A percentile compares a stretch with the other conserved stretches of the same genome.
Evolutionary conservation across 2,113 vertebrate species (phyloP).

Genomic region (Dolichallabes microphthalmus): DNA sequence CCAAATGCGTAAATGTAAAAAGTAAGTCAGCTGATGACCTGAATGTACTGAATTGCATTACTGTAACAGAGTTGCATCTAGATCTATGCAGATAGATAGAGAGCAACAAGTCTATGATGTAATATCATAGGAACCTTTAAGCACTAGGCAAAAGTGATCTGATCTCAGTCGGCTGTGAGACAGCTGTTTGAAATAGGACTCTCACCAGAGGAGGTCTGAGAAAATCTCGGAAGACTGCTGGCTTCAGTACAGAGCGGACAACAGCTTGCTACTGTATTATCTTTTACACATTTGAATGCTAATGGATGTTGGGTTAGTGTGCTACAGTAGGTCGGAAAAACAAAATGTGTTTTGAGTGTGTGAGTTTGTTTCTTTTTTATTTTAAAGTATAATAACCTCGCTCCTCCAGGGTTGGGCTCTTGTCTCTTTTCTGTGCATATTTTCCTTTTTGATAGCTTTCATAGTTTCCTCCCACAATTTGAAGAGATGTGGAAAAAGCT

Average conservation of each 20-base stretch:
- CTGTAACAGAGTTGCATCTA: constrained; percentile 19
- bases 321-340: constrained; percentile 52
- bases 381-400: too few species aligned
- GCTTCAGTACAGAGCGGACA: constrained; percentile 61
- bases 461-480: too few species aligned
- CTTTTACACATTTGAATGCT: constrained; percentile 79
- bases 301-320: constrained; percentile 67
- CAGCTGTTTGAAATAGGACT: constrained; percentile 14
- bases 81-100: background rate
- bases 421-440: too few species aligned
- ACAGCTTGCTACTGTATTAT: constrained; percentile 65
- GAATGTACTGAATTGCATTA: too few species aligned
- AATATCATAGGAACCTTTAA: constrained; percentile 29
- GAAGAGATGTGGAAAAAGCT: too few species aligned
- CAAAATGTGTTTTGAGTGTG: constrained; percentile 54
- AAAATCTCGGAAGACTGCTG: constrained; percentile 56
- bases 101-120: background rate
- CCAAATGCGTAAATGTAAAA: too few species aligned
- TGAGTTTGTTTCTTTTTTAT: constrained; percentile 55
- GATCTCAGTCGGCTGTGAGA: constrained; percentile 4
- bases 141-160: background rate
- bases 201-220: constrained; percentile 1
- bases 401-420: too few species aligned
- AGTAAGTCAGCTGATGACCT: too few species aligned
- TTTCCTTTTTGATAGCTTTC: too few species aligned